A percentile compares a stretch with the other conserved stretches of the same genome.
Evolutionary conservation across 1,140 invertebrate genomes (phyloP).

Genomic region (Eumaeus atala): DNA sequence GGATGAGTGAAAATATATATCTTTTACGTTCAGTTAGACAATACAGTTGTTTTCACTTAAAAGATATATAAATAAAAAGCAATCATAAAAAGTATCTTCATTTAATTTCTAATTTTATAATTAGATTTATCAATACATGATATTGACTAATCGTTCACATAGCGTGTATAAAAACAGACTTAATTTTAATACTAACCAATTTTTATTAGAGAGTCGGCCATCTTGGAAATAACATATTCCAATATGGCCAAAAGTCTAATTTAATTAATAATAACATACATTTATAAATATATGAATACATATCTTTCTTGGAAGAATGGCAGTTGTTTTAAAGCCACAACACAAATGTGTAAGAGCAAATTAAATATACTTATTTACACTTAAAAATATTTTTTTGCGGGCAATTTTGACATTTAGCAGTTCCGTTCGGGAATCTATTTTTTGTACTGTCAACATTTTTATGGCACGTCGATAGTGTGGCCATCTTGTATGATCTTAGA

Average conservation of each 20-base stretch:
- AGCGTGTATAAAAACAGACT: conserved; percentile 43
- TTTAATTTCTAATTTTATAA: conserved; percentile 61
- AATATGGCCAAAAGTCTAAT: conserved; percentile 65
- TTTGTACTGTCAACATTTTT: conserved; percentile 23
- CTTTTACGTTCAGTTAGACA: too few relatives aligned
- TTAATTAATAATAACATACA: conserved; percentile 19
- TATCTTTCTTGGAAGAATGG: conserved; percentile 12
- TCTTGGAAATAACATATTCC: conserved; percentile 31
- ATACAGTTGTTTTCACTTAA: too few relatives aligned
- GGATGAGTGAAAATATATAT: too few relatives aligned
- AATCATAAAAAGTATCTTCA: conserved; percentile 43
- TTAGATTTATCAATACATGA: conserved; percentile 52
- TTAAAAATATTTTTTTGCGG: not conserved
- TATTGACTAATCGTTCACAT: conserved; percentile 48
- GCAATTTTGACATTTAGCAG: not conserved
- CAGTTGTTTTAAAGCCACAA: conserved; percentile 13
- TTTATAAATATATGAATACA: conserved; percentile 25
- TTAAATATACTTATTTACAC: conserved; percentile 9
- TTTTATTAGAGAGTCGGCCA: conserved; percentile 62
- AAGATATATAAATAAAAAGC: not conserved
- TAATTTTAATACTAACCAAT: conserved; percentile 45
- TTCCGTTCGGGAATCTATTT: not conserved
- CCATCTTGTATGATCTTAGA: conserved; percentile 42
- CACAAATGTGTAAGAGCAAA: not conserved
- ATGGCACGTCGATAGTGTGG: conserved; percentile 38